phyloP scores from a whole-genome alignment of 2,888 invertebrate species.

The Temnothorax unifasciatus region DNA sequence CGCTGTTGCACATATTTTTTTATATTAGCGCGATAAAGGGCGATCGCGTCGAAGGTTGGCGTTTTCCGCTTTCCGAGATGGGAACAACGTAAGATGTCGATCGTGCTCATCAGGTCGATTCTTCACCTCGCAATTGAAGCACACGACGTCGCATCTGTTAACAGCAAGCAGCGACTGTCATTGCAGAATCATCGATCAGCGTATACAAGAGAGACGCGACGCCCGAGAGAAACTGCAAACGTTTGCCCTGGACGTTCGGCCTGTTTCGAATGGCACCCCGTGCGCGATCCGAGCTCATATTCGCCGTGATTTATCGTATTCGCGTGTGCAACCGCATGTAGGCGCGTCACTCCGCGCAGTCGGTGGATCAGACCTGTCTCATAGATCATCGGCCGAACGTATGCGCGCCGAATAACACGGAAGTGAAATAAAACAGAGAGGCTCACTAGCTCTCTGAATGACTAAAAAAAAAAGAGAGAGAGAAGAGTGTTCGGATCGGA shows the following conservation, averaged over 20 bases:
- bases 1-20: neutral
- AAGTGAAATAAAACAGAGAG: constrained; percentile 51
- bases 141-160: constrained; percentile 49
- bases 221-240: constrained; percentile 73
- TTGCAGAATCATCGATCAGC: constrained; percentile 74
- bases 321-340: constrained; percentile 71
- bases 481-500: neutral
- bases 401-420: constrained; percentile 45
- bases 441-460: constrained; percentile 51
- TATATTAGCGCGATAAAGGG: neutral
- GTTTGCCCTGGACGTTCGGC: constrained; percentile 75
- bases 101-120: constrained; percentile 47
- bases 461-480: constrained; percentile 31
- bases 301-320: constrained; percentile 77
- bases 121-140: constrained; percentile 68
- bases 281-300: constrained; percentile 73
- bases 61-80: neutral
- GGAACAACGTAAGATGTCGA: constrained; percentile 2
- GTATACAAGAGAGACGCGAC: constrained; percentile 43
- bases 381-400: constrained; percentile 69
- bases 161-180: constrained; percentile 64
- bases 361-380: constrained; percentile 67
- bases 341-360: constrained; percentile 65
- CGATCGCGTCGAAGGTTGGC: neutral
- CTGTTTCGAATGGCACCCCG: constrained; percentile 76